Conservation (phyloP, 2,113 vertebrate species). For the Bagarius yarrelli region DNA sequence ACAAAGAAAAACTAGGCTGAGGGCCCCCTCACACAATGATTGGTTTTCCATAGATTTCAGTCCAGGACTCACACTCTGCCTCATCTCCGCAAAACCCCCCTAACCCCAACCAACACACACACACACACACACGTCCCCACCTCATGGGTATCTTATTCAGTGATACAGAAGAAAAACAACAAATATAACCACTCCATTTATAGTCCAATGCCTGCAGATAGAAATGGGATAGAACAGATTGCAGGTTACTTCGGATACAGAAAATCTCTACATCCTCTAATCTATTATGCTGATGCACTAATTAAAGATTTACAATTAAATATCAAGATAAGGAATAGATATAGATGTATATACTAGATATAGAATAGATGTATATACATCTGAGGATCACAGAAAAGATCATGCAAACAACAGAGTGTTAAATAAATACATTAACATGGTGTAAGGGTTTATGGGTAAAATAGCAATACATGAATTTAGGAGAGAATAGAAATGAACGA, state of each 20-base stretch:
- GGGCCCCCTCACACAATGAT: slow-evolving; percentile 65
- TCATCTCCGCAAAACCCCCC: too few species aligned
- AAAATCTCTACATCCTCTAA: too few species aligned
- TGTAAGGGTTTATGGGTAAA: neutral
- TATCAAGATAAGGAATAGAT: too few species aligned
- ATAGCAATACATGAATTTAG: neutral
- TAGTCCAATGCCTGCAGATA: slow-evolving; percentile 41
- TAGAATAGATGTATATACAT: too few species aligned
- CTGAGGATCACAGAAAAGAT: too few species aligned
- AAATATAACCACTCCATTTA: slow-evolving; percentile 48
- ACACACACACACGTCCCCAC: neutral
- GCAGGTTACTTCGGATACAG: too few species aligned
- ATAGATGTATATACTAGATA: too few species aligned
- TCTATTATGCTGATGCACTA: too few species aligned
- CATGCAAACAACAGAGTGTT: too few species aligned
- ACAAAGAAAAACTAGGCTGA: slow-evolving; percentile 69
- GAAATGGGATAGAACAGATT: slow-evolving; percentile 30
- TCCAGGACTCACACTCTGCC: slow-evolving; percentile 1
- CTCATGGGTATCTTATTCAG: slow-evolving; percentile 25
- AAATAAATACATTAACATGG: neutral
- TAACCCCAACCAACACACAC: neutral
- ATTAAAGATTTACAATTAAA: slow-evolving; percentile 30
- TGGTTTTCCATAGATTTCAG: slow-evolving; percentile 53
- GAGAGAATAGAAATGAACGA: neutral
- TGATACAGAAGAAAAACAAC: slow-evolving; percentile 41